Conservation (phyloP, 2,797 vertebrate species). For the Anguilla obscura region DNA sequence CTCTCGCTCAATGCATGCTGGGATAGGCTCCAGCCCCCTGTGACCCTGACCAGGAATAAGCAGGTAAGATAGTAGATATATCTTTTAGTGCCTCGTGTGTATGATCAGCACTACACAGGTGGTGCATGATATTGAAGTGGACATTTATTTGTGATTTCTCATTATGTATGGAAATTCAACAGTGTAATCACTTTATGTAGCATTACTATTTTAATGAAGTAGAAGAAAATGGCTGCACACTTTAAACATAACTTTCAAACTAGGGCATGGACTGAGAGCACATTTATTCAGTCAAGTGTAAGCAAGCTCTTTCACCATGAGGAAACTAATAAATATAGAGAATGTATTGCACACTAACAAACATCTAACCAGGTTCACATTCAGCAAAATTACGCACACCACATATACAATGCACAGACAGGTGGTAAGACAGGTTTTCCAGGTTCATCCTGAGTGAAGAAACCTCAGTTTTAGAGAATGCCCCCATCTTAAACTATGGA, state of each 20-base stretch:
- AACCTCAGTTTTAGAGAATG: neutral
- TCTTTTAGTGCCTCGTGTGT: no score
- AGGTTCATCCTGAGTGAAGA: neutral
- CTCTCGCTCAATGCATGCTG: no score
- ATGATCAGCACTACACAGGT: no score
- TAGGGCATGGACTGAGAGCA: neutral
- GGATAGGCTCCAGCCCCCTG: no score
- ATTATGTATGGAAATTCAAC: no score
- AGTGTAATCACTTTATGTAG: no score
- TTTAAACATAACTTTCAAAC: neutral
- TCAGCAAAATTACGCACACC: neutral
- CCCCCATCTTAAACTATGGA: neutral
- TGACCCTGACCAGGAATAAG: no score
- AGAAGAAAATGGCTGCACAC: neutral
- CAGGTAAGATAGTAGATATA: no score
- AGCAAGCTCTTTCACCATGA: neutral
- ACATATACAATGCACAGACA: neutral
- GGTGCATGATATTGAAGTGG: no score
- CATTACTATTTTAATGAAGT: neutral
- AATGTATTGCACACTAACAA: neutral
- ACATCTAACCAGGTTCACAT: neutral
- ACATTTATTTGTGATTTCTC: no score
- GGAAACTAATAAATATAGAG: neutral
- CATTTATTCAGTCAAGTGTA: slow-evolving; percentile 11
- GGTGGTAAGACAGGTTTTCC: neutral